A percentile compares a stretch with the other conserved stretches of the same genome.
These are phyloP conservation scores for Muschampia plurimacula DNA, from an alignment of 2,888 invertebrate species.

Conservation along the genomic window DNA sequence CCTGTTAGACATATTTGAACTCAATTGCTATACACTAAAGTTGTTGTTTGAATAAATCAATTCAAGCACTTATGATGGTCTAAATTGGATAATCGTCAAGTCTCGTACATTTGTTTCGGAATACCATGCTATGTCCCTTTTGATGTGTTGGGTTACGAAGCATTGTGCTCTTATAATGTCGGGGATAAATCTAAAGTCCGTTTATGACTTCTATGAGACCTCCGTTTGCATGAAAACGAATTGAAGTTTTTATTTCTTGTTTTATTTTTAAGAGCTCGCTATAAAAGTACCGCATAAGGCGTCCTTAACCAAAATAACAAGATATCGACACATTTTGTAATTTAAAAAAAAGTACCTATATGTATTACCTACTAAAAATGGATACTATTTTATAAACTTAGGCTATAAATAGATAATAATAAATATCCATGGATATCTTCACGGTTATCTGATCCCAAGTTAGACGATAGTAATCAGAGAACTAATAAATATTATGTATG, in stretches of 20 bases:
- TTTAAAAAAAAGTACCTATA: too few species aligned
- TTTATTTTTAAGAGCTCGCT: slow-evolving; percentile 63
- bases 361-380: too few species aligned
- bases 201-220: slow-evolving; percentile 76
- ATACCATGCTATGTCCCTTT: slow-evolving; percentile 71
- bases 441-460: too few species aligned
- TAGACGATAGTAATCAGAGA: too few species aligned
- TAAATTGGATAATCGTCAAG: slow-evolving; percentile 52
- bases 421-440: too few species aligned
- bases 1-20: slow-evolving; percentile 45
- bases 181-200: slow-evolving; percentile 73
- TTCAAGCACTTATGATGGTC: slow-evolving; percentile 48
- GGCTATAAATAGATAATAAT: too few species aligned
- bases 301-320: slow-evolving; percentile 49
- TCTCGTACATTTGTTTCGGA: slow-evolving; percentile 70
- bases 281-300: slow-evolving; percentile 52
- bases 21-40: slow-evolving; percentile 38
- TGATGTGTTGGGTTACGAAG: slow-evolving; percentile 70
- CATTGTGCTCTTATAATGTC: slow-evolving; percentile 76
- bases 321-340: background rate
- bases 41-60: slow-evolving; percentile 45
- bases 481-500: too few species aligned
- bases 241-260: slow-evolving; percentile 74
- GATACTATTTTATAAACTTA: too few species aligned
- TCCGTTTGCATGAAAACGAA: slow-evolving; percentile 68